Conservation (phyloP, 1,140 invertebrate species). For the Formica selysi region DNA sequence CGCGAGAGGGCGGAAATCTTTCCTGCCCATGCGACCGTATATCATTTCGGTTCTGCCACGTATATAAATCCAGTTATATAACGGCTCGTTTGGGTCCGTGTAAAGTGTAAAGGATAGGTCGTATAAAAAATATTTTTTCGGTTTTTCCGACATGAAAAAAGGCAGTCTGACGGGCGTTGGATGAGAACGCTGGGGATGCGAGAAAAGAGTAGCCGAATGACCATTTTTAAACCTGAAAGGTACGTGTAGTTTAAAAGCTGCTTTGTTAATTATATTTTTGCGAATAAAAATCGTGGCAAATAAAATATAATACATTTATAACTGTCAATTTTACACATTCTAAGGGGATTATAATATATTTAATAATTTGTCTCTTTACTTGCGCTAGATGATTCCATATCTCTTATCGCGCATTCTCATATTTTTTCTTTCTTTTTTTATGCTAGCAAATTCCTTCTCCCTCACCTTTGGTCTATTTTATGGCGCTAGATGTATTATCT, state of each 20-base stretch:
- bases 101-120: conserved; percentile 62
- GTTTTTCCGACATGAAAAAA: conserved; percentile 49
- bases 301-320: conserved; percentile 3
- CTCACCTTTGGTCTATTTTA: background rate
- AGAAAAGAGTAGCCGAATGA: conserved; percentile 44
- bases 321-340: background rate
- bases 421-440: background rate
- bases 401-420: background rate
- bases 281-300: no score
- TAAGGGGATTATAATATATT: background rate
- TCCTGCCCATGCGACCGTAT: conserved; percentile 60
- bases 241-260: conserved; percentile 1
- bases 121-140: conserved; percentile 60
- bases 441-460: conserved; percentile 11
- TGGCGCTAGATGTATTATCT: conserved; percentile 9
- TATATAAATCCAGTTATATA: conserved; percentile 64
- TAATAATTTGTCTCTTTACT: background rate
- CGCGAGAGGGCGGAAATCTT: conserved; percentile 70
- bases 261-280: background rate
- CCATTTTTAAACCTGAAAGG: conserved; percentile 34
- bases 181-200: conserved; percentile 19
- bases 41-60: conserved; percentile 36
- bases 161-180: conserved; percentile 26
- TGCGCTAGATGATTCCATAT: background rate
- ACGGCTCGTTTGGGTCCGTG: conserved; percentile 58